A percentile compares a stretch with the other conserved stretches of the same genome.
These are phyloP conservation scores for Halcyon badia DNA, from an alignment of 2,797 vertebrate species.

Conservation along the genomic window DNA sequence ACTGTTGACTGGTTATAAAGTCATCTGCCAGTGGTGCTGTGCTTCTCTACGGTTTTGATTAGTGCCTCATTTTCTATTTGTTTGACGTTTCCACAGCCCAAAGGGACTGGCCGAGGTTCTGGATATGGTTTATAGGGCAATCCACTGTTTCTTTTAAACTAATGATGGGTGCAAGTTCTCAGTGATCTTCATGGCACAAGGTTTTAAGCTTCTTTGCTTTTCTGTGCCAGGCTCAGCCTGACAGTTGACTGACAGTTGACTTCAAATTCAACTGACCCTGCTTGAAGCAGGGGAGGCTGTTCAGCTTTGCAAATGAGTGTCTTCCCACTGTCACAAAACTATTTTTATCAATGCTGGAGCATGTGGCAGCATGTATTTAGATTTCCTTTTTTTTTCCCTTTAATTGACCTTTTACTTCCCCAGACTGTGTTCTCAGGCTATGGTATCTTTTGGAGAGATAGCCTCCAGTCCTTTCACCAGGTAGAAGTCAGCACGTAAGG, in stretches of 20 bases:
- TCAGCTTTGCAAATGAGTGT: background rate
- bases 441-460: background rate
- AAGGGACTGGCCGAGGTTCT: background rate
- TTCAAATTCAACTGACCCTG: background rate
- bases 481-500: background rate
- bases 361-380: background rate
- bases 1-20: background rate
- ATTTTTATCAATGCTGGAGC: background rate
- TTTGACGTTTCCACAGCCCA: background rate
- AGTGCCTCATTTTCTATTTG: background rate
- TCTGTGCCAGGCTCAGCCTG: accelerated
- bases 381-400: background rate
- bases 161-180: background rate
- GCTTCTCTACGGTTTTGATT: background rate
- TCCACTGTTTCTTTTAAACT: background rate
- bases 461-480: background rate
- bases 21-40: background rate
- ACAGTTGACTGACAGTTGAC: background rate
- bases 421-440: background rate
- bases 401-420: background rate
- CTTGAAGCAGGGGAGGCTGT: background rate
- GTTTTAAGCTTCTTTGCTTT: background rate
- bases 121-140: background rate
- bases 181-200: background rate
- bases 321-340: background rate